phyloP scores from a whole-genome alignment of 2,888 invertebrate species.

The Aspidiotus destructor region DNA sequence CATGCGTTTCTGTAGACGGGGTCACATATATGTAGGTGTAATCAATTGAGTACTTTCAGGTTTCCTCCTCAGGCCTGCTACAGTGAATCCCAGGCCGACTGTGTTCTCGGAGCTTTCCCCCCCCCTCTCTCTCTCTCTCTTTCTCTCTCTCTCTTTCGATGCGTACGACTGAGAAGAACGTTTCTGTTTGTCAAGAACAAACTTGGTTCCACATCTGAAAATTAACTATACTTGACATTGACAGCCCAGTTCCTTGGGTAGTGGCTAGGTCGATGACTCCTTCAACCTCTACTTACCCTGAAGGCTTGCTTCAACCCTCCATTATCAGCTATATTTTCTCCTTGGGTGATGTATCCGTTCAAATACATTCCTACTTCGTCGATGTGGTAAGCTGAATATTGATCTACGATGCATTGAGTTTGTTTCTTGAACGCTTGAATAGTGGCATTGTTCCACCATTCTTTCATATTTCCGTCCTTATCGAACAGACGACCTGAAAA shows the following conservation, averaged over 20 bases:
- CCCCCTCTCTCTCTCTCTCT: too few relatives aligned
- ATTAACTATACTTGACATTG: neutral
- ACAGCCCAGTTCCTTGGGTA: neutral
- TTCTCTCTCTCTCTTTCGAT: too few relatives aligned
- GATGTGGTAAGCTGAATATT: conserved; percentile 65
- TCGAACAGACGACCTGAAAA: conserved; percentile 70
- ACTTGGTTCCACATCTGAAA: neutral
- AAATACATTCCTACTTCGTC: conserved; percentile 63
- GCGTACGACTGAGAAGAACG: too few relatives aligned
- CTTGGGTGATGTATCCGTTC: conserved; percentile 67
- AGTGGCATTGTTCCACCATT: conserved; percentile 86
- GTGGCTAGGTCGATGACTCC: neutral
- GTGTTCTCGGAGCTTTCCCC: too few relatives aligned
- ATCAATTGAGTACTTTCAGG: too few relatives aligned
- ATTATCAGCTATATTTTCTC: conserved; percentile 89
- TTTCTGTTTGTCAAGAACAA: too few relatives aligned
- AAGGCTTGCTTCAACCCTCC: conserved; percentile 85
- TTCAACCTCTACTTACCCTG: conserved; percentile 51
- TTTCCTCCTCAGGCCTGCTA: too few relatives aligned
- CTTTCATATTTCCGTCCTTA: conserved; percentile 77
- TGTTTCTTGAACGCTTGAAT: conserved; percentile 66
- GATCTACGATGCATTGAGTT: conserved; percentile 76
- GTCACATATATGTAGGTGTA: too few relatives aligned
- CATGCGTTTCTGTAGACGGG: too few relatives aligned
- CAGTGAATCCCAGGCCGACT: too few relatives aligned